These are phyloP conservation scores for Fulmarus glacialis DNA, from an alignment of 2,113 vertebrate species.

Conservation along the genomic window DNA sequence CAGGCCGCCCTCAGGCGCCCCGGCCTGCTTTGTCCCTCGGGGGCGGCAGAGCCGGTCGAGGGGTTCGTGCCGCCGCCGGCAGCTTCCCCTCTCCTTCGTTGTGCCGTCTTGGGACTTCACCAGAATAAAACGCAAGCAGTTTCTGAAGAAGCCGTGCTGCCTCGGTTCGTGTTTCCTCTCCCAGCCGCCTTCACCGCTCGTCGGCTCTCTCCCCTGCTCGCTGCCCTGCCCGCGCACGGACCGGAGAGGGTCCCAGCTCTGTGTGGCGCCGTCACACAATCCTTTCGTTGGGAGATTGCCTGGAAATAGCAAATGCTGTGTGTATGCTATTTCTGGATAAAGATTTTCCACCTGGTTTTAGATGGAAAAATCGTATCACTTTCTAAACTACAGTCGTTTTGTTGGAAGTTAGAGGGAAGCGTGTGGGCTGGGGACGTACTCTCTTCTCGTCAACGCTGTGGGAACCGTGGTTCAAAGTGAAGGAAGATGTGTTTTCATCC, in stretches of 20 bases:
- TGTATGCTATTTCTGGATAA: neutral
- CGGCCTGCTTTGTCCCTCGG: neutral
- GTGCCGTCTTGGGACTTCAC: neutral
- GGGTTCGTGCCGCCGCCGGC: too few species aligned
- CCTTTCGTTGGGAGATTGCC: neutral
- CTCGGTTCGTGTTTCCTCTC: neutral
- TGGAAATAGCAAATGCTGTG: neutral
- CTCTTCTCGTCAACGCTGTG: neutral
- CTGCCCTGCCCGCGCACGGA: fast-evolving
- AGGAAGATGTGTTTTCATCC: neutral
- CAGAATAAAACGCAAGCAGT: fast-evolving
- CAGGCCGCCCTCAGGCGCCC: neutral
- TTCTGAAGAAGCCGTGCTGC: neutral
- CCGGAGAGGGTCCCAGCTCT: neutral
- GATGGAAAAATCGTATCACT: neutral
- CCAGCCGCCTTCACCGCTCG: fast-evolving
- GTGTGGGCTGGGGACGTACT: neutral
- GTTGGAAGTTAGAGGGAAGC: neutral
- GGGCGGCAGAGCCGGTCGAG: neutral
- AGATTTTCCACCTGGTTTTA: neutral
- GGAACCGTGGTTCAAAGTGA: neutral
- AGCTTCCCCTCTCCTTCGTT: neutral
- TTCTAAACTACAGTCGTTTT: neutral
- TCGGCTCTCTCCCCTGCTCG: neutral
- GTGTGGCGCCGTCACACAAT: fast-evolving